phyloP scores from a whole-genome alignment of 1,140 invertebrate genomes.

The Drosophila pseudoananassae region DNA sequence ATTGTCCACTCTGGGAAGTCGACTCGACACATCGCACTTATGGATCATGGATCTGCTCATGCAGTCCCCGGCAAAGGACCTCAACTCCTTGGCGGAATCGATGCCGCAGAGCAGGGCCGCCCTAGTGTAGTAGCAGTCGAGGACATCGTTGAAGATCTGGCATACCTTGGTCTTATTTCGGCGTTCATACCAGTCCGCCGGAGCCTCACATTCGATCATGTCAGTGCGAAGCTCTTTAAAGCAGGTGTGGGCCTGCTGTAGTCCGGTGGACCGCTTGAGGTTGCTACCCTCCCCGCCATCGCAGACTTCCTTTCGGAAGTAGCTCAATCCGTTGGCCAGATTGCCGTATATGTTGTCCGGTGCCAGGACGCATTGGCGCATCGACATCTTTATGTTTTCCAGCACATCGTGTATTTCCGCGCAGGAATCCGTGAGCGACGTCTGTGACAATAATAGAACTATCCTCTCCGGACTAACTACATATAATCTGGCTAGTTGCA shows the following conservation, averaged over 20 bases:
- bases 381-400: slow-evolving; percentile 37
- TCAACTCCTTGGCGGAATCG: slow-evolving; percentile 55
- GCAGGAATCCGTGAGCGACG: slow-evolving; percentile 49
- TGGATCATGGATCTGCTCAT: slow-evolving; percentile 58
- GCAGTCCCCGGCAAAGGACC: slow-evolving; percentile 67
- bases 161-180: slow-evolving; percentile 53
- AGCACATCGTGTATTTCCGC: slow-evolving; percentile 56
- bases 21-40: slow-evolving; percentile 37
- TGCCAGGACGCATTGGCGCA: slow-evolving; percentile 43
- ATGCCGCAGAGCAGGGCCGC: slow-evolving; percentile 72
- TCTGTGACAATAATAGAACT: slow-evolving; percentile 61
- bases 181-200: slow-evolving; percentile 78
- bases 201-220: slow-evolving; percentile 77
- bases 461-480: slow-evolving; percentile 77
- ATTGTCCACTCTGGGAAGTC: slow-evolving; percentile 50
- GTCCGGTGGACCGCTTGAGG: slow-evolving; percentile 51
- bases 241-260: slow-evolving; percentile 60
- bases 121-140: slow-evolving; percentile 73
- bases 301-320: slow-evolving; percentile 62
- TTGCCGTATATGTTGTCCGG: slow-evolving; percentile 69
- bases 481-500: slow-evolving; percentile 74
- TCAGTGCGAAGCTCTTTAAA: slow-evolving; percentile 70
- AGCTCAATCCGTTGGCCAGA: slow-evolving; percentile 49
- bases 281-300: slow-evolving; percentile 33
- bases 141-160: slow-evolving; percentile 65